Evolutionary conservation across 2,888 invertebrate species (phyloP).

Genomic region (Chrysodeixis includens): DNA sequence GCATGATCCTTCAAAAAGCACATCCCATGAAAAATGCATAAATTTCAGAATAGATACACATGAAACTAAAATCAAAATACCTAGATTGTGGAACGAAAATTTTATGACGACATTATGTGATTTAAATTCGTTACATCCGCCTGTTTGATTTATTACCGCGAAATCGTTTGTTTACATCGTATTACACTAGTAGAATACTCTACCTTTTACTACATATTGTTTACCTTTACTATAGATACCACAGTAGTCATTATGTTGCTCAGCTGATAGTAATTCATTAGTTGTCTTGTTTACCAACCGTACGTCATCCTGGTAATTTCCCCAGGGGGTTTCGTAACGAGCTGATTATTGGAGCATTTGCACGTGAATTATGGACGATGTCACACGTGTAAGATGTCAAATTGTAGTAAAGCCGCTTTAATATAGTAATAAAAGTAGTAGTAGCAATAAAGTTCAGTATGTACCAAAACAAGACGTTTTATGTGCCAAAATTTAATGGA

Average conservation of each 20-base stretch:
- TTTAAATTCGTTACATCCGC: too few species aligned
- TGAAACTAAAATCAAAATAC: too few species aligned
- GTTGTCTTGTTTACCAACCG: constrained; percentile 14
- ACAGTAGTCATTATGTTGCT: constrained; percentile 30
- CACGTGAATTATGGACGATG: constrained; percentile 23
- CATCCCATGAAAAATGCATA: too few species aligned
- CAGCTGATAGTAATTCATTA: constrained; percentile 34
- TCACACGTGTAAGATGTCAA: constrained; percentile 2
- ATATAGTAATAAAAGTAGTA: background rate
- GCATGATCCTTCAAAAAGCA: too few species aligned
- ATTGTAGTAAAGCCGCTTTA: background rate
- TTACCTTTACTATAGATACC: constrained; percentile 11
- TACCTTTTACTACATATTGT: constrained; percentile 26
- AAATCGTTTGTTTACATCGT: background rate
- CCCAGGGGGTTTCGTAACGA: constrained; percentile 22
- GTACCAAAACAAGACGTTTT: background rate
- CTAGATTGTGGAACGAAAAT: too few species aligned
- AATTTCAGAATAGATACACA: too few species aligned
- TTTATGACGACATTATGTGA: too few species aligned
- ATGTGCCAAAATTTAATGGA: background rate
- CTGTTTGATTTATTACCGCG: background rate
- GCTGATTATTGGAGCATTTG: constrained; percentile 28
- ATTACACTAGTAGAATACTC: background rate
- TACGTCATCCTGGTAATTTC: constrained; percentile 27
- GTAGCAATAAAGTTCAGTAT: background rate